Evolutionary conservation across 2,113 vertebrate species (phyloP).

Genomic region (Mobula birostris): DNA sequence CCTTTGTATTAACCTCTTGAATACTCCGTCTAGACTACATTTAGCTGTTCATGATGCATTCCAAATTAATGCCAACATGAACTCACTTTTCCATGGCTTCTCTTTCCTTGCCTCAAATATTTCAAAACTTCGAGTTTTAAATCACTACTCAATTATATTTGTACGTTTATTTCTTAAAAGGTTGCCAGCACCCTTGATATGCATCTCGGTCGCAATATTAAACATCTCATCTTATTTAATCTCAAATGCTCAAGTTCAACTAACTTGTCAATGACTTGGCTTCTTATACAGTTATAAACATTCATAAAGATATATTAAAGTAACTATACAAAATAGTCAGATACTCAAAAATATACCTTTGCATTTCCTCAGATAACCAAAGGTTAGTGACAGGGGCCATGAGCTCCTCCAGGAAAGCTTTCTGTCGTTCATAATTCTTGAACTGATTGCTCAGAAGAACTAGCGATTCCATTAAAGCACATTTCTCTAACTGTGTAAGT

Average conservation of each 20-base stretch:
- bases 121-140: neutral
- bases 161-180: neutral
- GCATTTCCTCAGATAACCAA: conserved; percentile 87
- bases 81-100: neutral
- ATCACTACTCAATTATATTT: neutral
- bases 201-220: neutral
- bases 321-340: neutral
- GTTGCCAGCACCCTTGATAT: neutral
- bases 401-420: conserved; percentile 81
- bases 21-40: neutral
- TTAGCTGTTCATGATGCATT: neutral
- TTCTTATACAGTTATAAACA: neutral
- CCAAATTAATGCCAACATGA: neutral
- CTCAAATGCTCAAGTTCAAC: neutral
- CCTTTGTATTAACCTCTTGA: neutral
- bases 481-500: conserved; percentile 84
- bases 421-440: conserved; percentile 84
- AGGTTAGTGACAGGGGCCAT: conserved; percentile 69
- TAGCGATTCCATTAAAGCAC: conserved; percentile 83
- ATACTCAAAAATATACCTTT: conserved; percentile 55
- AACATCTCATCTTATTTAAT: neutral
- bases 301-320: neutral
- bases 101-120: neutral
- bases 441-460: conserved; percentile 95
- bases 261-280: neutral